phyloP scores from a whole-genome alignment of 2,888 invertebrate genomes.

The Harpalus rufipes region DNA sequence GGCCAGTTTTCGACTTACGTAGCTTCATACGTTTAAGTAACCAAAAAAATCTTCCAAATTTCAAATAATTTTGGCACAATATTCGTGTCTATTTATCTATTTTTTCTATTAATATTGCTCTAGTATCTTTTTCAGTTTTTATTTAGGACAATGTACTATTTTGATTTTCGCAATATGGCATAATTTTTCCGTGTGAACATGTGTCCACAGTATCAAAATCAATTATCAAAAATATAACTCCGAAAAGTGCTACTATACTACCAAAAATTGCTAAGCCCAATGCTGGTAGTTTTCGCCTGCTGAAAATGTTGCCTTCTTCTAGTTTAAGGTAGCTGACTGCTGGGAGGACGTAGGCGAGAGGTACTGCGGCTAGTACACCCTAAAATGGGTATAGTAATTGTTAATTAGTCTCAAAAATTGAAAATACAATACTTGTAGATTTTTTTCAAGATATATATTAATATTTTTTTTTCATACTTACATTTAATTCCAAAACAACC shows the following conservation, averaged over 20 bases:
- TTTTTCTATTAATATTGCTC: conserved; percentile 20
- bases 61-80: not conserved
- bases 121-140: not conserved
- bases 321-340: conserved; percentile 88
- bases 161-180: conserved; percentile 80
- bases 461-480: conserved; percentile 76
- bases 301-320: conserved; percentile 84
- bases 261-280: conserved; percentile 86
- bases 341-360: conserved; percentile 90
- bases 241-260: conserved; percentile 81
- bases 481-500: conserved; percentile 89
- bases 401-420: not conserved
- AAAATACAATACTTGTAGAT: no score
- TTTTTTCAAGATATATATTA: no score
- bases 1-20: no score
- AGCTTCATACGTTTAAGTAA: no score
- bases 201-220: conserved; percentile 79
- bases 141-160: conserved; percentile 52
- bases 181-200: conserved; percentile 83
- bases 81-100: not conserved
- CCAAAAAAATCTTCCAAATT: not conserved
- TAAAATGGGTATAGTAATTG: conserved; percentile 72
- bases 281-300: conserved; percentile 85
- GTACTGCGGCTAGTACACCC: conserved; percentile 91
- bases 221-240: conserved; percentile 80